A percentile compares a stretch with the other conserved stretches of the same genome.
Conservation (phyloP, 2,797 vertebrate species). For the Gymnocypris eckloni region DNA sequence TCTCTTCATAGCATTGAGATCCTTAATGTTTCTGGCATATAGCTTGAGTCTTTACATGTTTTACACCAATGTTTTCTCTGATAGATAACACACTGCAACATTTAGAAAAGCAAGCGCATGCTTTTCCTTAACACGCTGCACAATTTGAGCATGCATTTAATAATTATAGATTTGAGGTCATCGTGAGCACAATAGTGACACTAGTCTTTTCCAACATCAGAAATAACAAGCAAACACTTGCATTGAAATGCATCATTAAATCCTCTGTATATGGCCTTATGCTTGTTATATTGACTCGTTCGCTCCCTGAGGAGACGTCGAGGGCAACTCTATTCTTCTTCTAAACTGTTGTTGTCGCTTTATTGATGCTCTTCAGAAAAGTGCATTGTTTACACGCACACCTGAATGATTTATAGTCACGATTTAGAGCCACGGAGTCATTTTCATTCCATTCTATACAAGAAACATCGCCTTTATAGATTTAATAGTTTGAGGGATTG, state of each 20-base stretch:
- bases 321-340: slow-evolving; percentile 21
- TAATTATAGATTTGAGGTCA: not conserved
- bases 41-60: not conserved
- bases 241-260: not conserved
- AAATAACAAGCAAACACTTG: not conserved
- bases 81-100: not conserved
- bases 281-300: slow-evolving; percentile 13
- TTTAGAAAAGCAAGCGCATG: not conserved
- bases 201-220: not conserved
- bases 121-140: not conserved
- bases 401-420: slow-evolving; percentile 8
- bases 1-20: not conserved
- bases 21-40: not conserved
- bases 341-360: not conserved
- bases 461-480: not conserved
- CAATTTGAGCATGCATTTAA: not conserved
- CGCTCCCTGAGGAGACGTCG: not conserved
- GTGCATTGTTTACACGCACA: not conserved
- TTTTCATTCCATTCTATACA: not conserved
- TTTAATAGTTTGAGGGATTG: not conserved
- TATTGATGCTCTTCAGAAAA: not conserved
- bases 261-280: not conserved
- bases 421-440: not conserved
- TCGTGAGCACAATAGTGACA: not conserved
- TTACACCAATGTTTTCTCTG: not conserved